These are phyloP conservation scores for Scartelaos histophorus DNA, from an alignment of 2,113 vertebrate species.

Conservation along the genomic window DNA sequence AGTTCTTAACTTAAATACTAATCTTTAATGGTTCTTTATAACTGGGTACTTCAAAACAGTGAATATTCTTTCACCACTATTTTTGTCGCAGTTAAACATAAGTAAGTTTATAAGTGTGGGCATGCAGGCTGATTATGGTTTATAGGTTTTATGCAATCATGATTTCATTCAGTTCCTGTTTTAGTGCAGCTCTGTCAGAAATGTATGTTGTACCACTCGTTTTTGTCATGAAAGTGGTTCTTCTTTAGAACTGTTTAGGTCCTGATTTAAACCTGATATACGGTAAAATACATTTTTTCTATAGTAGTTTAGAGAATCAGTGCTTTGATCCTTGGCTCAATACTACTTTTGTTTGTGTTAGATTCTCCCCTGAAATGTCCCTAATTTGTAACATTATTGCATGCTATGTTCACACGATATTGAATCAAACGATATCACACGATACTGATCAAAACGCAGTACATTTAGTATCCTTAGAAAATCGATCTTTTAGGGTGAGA, in stretches of 20 bases:
- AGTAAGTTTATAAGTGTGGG: neutral
- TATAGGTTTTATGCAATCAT: too few species aligned
- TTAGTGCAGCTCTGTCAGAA: neutral
- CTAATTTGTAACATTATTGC: neutral
- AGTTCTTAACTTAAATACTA: too few species aligned
- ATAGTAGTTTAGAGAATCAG: neutral
- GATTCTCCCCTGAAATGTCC: neutral
- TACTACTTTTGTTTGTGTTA: neutral
- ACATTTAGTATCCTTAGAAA: constrained; percentile 5
- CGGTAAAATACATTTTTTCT: neutral
- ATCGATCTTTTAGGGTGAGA: constrained; percentile 2
- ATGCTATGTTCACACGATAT: neutral
- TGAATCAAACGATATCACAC: too few species aligned
- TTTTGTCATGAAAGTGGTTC: neutral
- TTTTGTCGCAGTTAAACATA: neutral
- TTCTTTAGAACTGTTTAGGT: neutral
- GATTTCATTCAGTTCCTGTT: neutral
- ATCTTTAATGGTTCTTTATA: too few species aligned
- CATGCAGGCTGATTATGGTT: too few species aligned
- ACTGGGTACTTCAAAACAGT: neutral
- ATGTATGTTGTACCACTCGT: neutral
- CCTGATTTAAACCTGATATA: neutral
- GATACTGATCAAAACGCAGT: neutral
- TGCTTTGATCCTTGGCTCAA: neutral
- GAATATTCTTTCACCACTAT: neutral